phyloP scores from a whole-genome alignment of 2,113 vertebrate species.

The Panthera leo region DNA sequence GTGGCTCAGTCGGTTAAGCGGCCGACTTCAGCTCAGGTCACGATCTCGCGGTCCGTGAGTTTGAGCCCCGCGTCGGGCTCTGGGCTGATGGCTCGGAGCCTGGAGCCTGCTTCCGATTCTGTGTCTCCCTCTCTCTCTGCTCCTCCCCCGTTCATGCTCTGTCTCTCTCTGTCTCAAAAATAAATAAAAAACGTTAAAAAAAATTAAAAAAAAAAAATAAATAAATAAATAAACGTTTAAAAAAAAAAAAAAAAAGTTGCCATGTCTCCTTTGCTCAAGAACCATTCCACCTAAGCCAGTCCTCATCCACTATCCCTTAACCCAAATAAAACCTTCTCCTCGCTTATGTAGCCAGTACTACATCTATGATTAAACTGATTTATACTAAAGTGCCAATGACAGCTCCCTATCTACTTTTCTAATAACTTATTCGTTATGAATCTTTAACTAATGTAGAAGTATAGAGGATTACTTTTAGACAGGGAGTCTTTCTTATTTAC shows the following conservation, averaged over 20 bases:
- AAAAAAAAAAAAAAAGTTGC: neutral
- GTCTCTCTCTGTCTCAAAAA: too few species aligned
- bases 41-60: too few species aligned
- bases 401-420: neutral
- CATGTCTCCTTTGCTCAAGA: neutral
- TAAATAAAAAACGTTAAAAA: too few species aligned
- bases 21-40: too few species aligned
- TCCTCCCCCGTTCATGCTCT: too few species aligned
- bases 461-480: neutral
- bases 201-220: too few species aligned
- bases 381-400: constrained; percentile 26
- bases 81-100: too few species aligned
- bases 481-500: constrained; percentile 6
- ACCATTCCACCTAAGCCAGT: neutral
- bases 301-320: neutral
- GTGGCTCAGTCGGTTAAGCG: too few species aligned
- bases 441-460: constrained; percentile 41
- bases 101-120: too few species aligned
- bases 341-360: neutral
- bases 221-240: too few species aligned
- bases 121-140: too few species aligned
- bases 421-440: constrained; percentile 27
- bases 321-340: constrained; percentile 28
- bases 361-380: constrained; percentile 2
- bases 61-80: too few species aligned